Conservation (phyloP, 2,797 vertebrate species). For the Neomorphus geoffroyi region DNA sequence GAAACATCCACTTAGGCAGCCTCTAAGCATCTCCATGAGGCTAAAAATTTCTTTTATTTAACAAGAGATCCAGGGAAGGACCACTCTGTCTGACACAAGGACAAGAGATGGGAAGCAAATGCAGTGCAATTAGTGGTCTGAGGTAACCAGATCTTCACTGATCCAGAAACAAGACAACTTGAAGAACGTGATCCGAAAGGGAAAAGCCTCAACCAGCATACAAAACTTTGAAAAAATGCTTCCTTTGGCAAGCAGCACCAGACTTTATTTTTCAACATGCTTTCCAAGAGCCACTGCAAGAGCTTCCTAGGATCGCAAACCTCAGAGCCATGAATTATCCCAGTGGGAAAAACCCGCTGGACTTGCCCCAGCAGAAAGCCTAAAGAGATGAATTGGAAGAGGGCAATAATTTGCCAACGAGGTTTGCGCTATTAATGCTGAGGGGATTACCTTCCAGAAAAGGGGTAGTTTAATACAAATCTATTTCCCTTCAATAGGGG, state of each 20-base stretch:
- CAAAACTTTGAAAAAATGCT: not conserved
- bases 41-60: not conserved
- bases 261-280: not conserved
- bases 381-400: not conserved
- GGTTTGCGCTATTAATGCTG: not conserved
- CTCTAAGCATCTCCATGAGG: not conserved
- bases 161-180: too few species aligned
- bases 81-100: not conserved
- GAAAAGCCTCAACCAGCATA: not conserved
- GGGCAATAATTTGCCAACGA: rapidly evolving
- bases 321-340: not conserved
- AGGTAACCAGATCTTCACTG: too few species aligned
- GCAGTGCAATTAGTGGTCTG: not conserved
- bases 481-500: not conserved
- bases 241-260: not conserved
- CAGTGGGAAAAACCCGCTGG: not conserved
- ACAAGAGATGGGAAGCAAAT: not conserved
- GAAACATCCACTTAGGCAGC: not conserved
- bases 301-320: not conserved
- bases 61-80: not conserved
- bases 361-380: not conserved
- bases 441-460: not conserved
- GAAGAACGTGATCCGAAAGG: too few species aligned
- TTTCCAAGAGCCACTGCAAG: not conserved
- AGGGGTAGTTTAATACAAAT: not conserved